Conservation (phyloP, 2,888 invertebrate species). For the Pheosia gnoma region DNA sequence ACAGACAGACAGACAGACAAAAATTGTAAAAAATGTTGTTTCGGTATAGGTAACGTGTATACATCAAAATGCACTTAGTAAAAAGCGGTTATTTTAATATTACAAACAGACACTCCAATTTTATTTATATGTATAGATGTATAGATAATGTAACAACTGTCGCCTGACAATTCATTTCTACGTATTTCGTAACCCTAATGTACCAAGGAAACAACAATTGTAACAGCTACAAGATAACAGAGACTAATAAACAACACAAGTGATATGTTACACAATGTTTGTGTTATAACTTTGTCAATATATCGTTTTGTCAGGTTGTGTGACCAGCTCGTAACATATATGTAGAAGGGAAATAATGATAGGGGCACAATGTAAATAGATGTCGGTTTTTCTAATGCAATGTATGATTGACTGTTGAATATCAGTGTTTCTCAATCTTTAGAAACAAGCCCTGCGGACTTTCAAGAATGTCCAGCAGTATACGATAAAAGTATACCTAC, state of each 20-base stretch:
- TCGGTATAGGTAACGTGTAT: too few species aligned
- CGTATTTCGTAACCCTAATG: neutral
- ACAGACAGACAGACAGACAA: too few species aligned
- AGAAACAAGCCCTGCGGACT: neutral
- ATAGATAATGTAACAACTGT: neutral
- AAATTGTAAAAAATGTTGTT: too few species aligned
- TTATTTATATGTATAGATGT: too few species aligned
- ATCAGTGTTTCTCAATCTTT: neutral
- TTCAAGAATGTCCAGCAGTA: too few species aligned
- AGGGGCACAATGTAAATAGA: neutral
- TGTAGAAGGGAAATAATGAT: neutral
- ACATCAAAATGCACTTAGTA: too few species aligned
- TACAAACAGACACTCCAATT: too few species aligned
- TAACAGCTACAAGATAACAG: neutral
- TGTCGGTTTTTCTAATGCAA: neutral
- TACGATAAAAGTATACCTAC: too few species aligned
- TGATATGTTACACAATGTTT: conserved; percentile 2
- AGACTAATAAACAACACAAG: neutral
- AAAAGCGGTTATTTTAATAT: too few species aligned
- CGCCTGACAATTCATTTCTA: neutral
- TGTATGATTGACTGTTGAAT: neutral
- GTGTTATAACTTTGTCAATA: neutral
- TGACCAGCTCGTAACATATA: neutral
- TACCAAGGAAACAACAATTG: neutral
- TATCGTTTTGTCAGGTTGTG: neutral